phyloP scores from a whole-genome alignment of 2,113 vertebrate species.

The Tautogolabrus adspersus region DNA sequence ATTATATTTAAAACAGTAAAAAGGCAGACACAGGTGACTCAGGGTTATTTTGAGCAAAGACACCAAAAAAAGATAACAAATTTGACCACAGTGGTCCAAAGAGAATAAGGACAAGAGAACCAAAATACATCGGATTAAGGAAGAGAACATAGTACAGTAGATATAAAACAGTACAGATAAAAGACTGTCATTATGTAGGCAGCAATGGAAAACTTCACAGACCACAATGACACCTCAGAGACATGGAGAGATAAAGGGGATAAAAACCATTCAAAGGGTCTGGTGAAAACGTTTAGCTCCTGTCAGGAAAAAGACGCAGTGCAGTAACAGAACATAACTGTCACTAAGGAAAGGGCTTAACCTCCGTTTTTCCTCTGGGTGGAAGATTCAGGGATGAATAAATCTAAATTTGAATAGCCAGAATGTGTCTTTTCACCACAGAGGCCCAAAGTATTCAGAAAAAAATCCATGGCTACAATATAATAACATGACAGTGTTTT shows the following conservation, averaged over 20 bases:
- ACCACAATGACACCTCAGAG: neutral
- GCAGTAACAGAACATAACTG: neutral
- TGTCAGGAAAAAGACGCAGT: neutral
- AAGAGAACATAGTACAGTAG: neutral
- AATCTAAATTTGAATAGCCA: constrained; percentile 38
- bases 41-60: neutral
- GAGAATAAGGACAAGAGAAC: constrained; percentile 23
- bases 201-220: no score
- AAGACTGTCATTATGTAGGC: no score
- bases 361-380: neutral
- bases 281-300: neutral
- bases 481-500: neutral
- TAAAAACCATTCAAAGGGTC: neutral
- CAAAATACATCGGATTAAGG: constrained; percentile 21
- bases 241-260: neutral
- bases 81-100: neutral
- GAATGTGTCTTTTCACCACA: constrained; percentile 33
- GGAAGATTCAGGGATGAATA: constrained; percentile 23
- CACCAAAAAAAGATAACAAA: constrained; percentile 3
- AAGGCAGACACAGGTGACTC: constrained; percentile 21
- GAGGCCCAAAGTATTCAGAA: constrained; percentile 57
- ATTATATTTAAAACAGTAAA: neutral
- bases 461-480: constrained; percentile 42
- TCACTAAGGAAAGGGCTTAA: constrained; percentile 15
- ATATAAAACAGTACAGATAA: no score